A percentile compares a stretch with the other conserved stretches of the same genome.
These are phyloP conservation scores for Temnothorax unifasciatus DNA, from an alignment of 2,888 invertebrate species.

Conservation along the genomic window DNA sequence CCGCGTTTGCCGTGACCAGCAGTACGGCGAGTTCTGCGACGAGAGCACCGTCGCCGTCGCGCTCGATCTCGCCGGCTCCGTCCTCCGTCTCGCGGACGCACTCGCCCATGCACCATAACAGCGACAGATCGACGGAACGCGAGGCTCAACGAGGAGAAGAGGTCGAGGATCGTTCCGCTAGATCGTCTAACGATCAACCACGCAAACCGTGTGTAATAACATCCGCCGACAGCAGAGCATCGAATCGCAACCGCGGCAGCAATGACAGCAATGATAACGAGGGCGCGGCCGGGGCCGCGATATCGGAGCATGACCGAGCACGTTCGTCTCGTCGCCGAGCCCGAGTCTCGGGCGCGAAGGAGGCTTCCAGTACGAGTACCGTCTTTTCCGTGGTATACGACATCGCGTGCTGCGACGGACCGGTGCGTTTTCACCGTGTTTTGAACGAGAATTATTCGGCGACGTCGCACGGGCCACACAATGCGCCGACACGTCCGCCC, in stretches of 20 bases:
- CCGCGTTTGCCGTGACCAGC: slow-evolving; percentile 71
- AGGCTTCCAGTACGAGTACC: slow-evolving; percentile 59
- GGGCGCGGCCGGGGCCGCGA: not conserved
- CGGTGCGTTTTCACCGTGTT: slow-evolving; percentile 94
- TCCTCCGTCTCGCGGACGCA: slow-evolving; percentile 64
- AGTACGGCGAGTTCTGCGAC: slow-evolving; percentile 49
- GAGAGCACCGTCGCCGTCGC: slow-evolving; percentile 62
- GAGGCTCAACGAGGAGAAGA: slow-evolving; percentile 24
- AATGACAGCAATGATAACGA: slow-evolving; percentile 1
- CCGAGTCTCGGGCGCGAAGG: slow-evolving; percentile 46
- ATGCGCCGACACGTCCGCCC: slow-evolving; percentile 44
- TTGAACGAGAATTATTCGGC: slow-evolving; percentile 92
- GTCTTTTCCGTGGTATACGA: slow-evolving; percentile 89
- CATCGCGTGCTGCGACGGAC: slow-evolving; percentile 97
- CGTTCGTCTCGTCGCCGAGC: slow-evolving; percentile 55
- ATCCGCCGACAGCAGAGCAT: slow-evolving; percentile 33
- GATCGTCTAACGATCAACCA: slow-evolving; percentile 28
- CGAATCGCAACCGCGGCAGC: slow-evolving; percentile 19
- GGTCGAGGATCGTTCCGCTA: not conserved
- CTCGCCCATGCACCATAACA: slow-evolving; percentile 51
- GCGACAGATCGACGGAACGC: slow-evolving; percentile 45
- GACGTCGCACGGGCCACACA: slow-evolving; percentile 29
- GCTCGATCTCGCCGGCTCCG: slow-evolving; percentile 63
- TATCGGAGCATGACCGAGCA: slow-evolving; percentile 31
- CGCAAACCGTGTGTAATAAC: not conserved